phyloP scores from a whole-genome alignment of 2,888 invertebrate genomes.

The Myopa testacea region DNA sequence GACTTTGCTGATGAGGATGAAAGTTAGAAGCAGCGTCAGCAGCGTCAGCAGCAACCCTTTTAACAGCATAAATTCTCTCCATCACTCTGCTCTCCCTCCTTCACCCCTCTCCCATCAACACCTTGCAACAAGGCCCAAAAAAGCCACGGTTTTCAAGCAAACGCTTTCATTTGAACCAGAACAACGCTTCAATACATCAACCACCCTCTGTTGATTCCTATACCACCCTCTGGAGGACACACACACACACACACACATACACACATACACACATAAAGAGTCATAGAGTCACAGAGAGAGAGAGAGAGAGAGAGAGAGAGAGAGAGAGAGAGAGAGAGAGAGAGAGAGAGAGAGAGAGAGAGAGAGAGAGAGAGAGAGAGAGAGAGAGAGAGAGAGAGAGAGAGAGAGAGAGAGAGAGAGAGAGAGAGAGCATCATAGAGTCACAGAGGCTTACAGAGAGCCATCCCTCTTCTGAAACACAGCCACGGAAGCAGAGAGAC shows the following conservation, averaged over 20 bases:
- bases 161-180: slow-evolving; percentile 24
- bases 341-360: no score
- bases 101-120: background rate
- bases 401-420: no score
- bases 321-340: no score
- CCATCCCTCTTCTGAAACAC: background rate
- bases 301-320: no score
- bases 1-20: no score
- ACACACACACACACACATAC: slow-evolving; percentile 10
- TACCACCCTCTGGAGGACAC: background rate
- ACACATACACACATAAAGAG: background rate
- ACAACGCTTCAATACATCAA: slow-evolving; percentile 26
- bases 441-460: no score
- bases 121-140: no score
- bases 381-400: no score
- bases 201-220: background rate
- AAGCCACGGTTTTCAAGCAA: background rate
- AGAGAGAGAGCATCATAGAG: no score
- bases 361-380: no score
- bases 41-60: background rate
- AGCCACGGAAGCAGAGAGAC: background rate
- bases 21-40: no score
- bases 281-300: no score
- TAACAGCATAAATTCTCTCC: background rate
- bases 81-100: background rate